Conservation (phyloP, 2,113 vertebrate genomes). For the Narcine bancroftii region DNA sequence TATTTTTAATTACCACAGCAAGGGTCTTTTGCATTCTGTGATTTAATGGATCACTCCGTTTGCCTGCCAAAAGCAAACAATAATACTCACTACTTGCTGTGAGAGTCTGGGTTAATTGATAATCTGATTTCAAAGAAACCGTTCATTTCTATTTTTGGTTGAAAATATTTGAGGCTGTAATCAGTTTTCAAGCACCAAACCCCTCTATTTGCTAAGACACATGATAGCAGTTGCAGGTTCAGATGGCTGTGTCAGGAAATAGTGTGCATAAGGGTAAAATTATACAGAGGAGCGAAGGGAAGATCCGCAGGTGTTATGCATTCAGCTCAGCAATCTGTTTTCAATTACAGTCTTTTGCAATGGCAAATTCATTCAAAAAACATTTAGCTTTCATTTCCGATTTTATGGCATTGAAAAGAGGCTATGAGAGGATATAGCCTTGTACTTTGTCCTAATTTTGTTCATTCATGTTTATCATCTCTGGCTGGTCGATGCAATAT, state of each 20-base stretch:
- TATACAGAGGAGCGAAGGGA: background rate
- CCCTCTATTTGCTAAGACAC: background rate
- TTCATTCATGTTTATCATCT: background rate
- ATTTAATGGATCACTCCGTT: background rate
- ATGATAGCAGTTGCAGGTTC: background rate
- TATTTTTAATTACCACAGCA: slow-evolving; percentile 10
- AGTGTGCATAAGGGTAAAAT: background rate
- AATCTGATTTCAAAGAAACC: background rate
- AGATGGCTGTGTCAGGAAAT: slow-evolving; percentile 20
- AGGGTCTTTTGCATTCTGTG: slow-evolving; percentile 10
- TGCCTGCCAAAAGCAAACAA: background rate
- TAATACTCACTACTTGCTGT: background rate
- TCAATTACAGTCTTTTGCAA: slow-evolving; percentile 6
- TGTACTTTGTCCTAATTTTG: background rate
- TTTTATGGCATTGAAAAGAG: slow-evolving; percentile 17
- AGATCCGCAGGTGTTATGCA: slow-evolving; percentile 29
- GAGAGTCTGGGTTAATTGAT: background rate
- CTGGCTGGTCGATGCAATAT: background rate
- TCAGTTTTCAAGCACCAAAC: background rate
- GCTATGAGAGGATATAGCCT: background rate
- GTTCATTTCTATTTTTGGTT: background rate
- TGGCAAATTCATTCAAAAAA: slow-evolving; percentile 30
- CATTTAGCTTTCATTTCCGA: slow-evolving; percentile 32
- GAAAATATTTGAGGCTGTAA: background rate
- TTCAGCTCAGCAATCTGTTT: slow-evolving; percentile 19